These are phyloP conservation scores for Pica pica DNA, from an alignment of 2,113 vertebrate species.

Conservation along the genomic window DNA sequence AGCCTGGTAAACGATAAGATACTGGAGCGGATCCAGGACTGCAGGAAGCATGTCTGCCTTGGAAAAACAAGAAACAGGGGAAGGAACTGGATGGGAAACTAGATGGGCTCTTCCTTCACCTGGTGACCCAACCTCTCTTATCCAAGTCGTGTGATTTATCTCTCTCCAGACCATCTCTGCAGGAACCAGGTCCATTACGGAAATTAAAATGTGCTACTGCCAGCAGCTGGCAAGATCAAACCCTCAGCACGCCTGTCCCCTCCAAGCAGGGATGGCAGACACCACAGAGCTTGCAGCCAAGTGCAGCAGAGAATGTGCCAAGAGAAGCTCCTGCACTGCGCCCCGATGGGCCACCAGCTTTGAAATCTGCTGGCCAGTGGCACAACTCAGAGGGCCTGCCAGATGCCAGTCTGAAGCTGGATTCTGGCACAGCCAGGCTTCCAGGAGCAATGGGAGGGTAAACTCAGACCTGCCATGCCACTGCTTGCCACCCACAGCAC, in stretches of 20 bases:
- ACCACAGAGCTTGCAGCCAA: neutral
- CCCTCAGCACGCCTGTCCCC: neutral
- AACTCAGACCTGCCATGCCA: neutral
- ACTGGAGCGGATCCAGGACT: neutral
- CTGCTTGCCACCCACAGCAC: neutral
- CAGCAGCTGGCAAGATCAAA: constrained; percentile 49
- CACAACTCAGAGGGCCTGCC: neutral
- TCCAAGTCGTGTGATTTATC: constrained; percentile 21
- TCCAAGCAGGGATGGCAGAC: constrained; percentile 4
- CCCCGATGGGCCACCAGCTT: neutral
- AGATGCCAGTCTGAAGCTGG: neutral
- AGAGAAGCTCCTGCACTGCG: neutral
- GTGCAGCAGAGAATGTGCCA: neutral
- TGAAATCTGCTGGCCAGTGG: neutral
- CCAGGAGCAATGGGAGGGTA: neutral
- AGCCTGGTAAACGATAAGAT: neutral
- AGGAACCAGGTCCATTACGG: constrained; percentile 56
- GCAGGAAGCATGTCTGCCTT: neutral
- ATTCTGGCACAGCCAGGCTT: neutral
- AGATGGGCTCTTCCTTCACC: constrained; percentile 6
- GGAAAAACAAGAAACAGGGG: neutral
- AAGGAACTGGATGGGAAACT: constrained; percentile 19
- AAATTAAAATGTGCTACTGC: constrained; percentile 65
- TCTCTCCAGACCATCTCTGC: neutral
- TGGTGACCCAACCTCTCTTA: neutral